Base-by-base conservation (phyloP, 2,888 invertebrate genomes). In the Muscina levida region DNA sequence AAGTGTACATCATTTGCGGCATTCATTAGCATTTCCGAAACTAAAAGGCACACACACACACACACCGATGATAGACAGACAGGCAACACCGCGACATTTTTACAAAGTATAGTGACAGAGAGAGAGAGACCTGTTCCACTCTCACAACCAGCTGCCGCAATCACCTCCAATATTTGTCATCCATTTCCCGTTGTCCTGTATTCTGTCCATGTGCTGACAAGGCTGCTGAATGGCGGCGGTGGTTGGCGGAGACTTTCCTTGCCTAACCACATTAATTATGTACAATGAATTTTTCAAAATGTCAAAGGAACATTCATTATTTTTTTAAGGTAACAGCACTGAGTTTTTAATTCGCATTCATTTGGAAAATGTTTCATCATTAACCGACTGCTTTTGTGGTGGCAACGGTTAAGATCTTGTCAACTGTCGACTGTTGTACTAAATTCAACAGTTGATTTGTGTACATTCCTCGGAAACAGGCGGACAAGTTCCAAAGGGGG, bases 1-100 rank as follows among this genome's bases (percentile, higher is more conserved):
- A 68, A 56, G 24, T 53, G 53, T 68, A 72, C 72, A 65, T 62
- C 62, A 72, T 65, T 72, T 71, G 72, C 39, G 73, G 67, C 66
- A 73, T 67, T 73, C 67, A 73, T 73, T 73, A 73, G 67, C 73
- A 74, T 74, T 67, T 74, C 48, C 48, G 22, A 66, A 74, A 57
- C 67, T 67, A 57, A 46, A 4, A 22, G 15, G 15, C 44, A 57
- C 8, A 39, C 24, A 62, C 39, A 42, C 51, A 51, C 2, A 15
- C 57, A 68, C 1, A 48, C n/a, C 37, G 4, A 48, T 8, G 31
- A 31, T 3, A 19, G 37, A 51, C 48, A n/a, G 51, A 51, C 19
- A 67, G 37, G 39, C 22, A 24, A 24, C 22, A 70, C 8, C 24
- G 46, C 24, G 4, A 62, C 62, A 62, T 13, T 62, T 62, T 22